Evolutionary conservation across 37 sponge, comb jelly and placozoan species (phyloP), one percentile per base, ranked within the genome.

Genomic region (Cliona cf. orientalis): DNA sequence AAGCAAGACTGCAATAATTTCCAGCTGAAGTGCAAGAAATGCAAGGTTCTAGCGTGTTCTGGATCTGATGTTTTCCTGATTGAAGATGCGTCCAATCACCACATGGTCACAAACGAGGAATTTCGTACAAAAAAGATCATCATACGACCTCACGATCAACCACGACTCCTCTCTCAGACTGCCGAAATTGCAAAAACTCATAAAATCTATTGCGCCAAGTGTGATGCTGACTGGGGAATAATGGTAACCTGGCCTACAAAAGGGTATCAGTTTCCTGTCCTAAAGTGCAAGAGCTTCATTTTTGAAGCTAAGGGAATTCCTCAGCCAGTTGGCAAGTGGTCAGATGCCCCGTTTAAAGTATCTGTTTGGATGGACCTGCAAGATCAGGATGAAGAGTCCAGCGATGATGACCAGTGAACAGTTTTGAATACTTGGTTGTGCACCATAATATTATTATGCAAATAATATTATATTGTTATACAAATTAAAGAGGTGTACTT

Each of bases 141-240:
- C 1, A 58, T 0, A 25, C 60, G 59, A 34, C 42, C 71, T 1
- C 71, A 71, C 45, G 26, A 36, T 19, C 32, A 41, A 3, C 78
- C 45, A 25, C 3, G 49, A 14, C 34, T 33, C 5, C 6, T 62
- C 17, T 9, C 19, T 31, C 32, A 41, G 0, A 3, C 37, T 31
- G n/a, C 19, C 6, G 12, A 66, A 5, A 17, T 70, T 7, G 26
- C 1, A 7, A 60, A 69, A 45, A 80, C 57, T 21, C 57, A 69
- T 22, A 91, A 86, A 55, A 83, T 91, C 44, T 22, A 63, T 45
- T 91, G 92, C 41, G 38, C 34, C 2, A 36, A 56, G 37, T 91
- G 92, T 43, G 69, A 73, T 38, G 26, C 44, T 31, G 84, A 83
- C 59, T 92, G 88, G 92, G 92, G 92, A 14, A 71, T 87, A 9